phyloP scores from a whole-genome alignment of 1,140 invertebrate species.

The Varroa destructor region DNA sequence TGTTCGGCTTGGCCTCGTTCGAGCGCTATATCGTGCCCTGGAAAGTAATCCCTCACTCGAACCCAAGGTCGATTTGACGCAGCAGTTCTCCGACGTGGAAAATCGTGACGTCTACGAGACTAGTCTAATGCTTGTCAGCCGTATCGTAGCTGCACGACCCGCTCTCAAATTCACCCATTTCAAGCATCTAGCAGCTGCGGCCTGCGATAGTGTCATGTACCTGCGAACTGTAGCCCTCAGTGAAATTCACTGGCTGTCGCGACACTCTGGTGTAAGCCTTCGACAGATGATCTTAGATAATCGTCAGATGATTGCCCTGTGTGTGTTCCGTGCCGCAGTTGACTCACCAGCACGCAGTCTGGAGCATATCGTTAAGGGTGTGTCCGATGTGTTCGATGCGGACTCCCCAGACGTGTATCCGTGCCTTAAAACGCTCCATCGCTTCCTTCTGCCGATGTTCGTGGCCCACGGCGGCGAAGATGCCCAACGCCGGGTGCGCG shows the following conservation, averaged over 20 bases:
- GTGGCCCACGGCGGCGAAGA: slow-evolving; percentile 13
- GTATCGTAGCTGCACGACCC: not conserved
- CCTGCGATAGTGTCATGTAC: slow-evolving; percentile 1
- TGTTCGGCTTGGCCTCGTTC: not conserved
- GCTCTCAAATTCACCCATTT: not conserved
- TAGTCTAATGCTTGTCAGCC: slow-evolving; percentile 17
- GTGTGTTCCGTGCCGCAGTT: not conserved
- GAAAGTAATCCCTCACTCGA: not conserved
- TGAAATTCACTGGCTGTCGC: slow-evolving; percentile 3
- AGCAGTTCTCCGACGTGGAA: slow-evolving; percentile 3
- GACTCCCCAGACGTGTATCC: not conserved
- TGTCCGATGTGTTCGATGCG: slow-evolving; percentile 12
- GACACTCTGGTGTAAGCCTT: not conserved
- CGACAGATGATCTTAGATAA: not conserved
- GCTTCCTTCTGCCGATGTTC: not conserved
- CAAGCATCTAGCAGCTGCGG: slow-evolving; percentile 11
- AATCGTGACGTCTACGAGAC: slow-evolving; percentile 11
- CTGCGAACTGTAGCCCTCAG: slow-evolving; percentile 9
- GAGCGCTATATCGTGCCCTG: slow-evolving; percentile 3
- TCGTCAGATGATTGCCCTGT: slow-evolving; percentile 2
- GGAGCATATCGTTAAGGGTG: not conserved
- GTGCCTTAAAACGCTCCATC: slow-evolving; percentile 1
- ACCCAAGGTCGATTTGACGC: slow-evolving; percentile 7
- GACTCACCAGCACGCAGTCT: slow-evolving; percentile 1
- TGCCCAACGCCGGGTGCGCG: not conserved